Evolutionary conservation across 2,888 invertebrate genomes (phyloP).

Genomic region (Drosophila neonasuta): DNA sequence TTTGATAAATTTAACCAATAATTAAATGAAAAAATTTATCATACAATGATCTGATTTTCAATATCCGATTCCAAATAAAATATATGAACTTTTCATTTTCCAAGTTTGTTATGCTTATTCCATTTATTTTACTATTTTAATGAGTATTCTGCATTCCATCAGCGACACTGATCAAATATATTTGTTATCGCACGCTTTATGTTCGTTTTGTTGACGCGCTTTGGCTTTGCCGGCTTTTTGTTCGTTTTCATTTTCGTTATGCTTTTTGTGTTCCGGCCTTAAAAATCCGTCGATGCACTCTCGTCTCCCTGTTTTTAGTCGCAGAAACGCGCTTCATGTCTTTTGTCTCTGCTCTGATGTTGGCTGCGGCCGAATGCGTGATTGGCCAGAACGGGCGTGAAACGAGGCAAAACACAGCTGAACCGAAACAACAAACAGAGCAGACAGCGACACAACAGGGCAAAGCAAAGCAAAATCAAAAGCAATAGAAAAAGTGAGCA

Average conservation of each 20-base stretch:
- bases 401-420: constrained; percentile 36
- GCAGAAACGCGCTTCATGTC: constrained; percentile 5
- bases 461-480: constrained; percentile 38
- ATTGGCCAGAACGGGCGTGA: constrained; percentile 58
- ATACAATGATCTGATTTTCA: no score
- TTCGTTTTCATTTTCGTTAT: constrained; percentile 22
- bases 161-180: background rate
- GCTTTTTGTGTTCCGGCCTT: constrained; percentile 42
- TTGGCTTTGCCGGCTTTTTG: constrained; percentile 33
- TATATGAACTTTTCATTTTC: no score
- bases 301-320: background rate
- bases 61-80: no score
- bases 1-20: no score
- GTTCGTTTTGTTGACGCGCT: constrained; percentile 33
- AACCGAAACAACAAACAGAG: constrained; percentile 1
- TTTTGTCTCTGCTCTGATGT: constrained; percentile 36
- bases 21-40: background rate
- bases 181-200: constrained; percentile 3
- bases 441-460: constrained; percentile 25
- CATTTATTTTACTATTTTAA: background rate
- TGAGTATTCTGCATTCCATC: background rate
- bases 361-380: constrained; percentile 63
- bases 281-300: constrained; percentile 18
- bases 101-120: no score
- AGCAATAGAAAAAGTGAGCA: constrained; percentile 30